Evolutionary conservation across 2,797 vertebrate genomes (phyloP).

Genomic region (Clamator glandarius): DNA sequence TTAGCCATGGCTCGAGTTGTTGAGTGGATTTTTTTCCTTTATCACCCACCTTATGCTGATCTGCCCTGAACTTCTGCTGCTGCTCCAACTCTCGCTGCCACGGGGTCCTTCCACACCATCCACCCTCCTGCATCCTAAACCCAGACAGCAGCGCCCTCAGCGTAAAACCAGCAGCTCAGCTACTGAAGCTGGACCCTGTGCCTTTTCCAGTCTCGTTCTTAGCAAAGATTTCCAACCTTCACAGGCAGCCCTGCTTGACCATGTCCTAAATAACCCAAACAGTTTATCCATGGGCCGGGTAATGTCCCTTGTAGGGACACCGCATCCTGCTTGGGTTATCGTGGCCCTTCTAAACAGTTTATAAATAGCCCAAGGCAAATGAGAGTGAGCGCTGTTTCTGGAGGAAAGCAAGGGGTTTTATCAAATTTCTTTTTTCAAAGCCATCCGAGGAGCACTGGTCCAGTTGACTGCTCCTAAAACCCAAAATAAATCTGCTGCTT

Average conservation of each 20-base stretch:
- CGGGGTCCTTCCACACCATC: fast-evolving
- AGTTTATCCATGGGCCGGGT: conserved; percentile 26
- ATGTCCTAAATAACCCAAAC: conserved; percentile 28
- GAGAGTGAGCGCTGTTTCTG: not conserved
- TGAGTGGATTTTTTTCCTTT: not conserved
- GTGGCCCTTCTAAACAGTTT: conserved; percentile 49
- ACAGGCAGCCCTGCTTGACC: not conserved
- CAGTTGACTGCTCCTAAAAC: not conserved
- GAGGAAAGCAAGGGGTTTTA: not conserved
- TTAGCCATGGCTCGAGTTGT: not conserved
- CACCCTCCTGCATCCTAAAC: not conserved
- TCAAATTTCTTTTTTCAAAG: not conserved
- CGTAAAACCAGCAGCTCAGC: not conserved
- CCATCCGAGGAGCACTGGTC: fast-evolving
- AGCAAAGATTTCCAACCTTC: not conserved
- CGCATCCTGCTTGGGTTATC: conserved; percentile 36
- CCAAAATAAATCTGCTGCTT: fast-evolving
- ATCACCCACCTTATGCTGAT: not conserved
- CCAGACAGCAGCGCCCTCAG: fast-evolving
- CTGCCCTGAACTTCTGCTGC: not conserved
- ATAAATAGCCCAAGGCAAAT: conserved; percentile 37
- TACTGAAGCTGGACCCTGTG: fast-evolving
- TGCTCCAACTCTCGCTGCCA: not conserved
- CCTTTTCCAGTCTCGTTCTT: not conserved
- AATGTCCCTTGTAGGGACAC: not conserved